A percentile compares a stretch with the other conserved stretches of the same genome.
Conservation (phyloP, 2,797 vertebrate genomes). For the Psittacula derbiana region DNA sequence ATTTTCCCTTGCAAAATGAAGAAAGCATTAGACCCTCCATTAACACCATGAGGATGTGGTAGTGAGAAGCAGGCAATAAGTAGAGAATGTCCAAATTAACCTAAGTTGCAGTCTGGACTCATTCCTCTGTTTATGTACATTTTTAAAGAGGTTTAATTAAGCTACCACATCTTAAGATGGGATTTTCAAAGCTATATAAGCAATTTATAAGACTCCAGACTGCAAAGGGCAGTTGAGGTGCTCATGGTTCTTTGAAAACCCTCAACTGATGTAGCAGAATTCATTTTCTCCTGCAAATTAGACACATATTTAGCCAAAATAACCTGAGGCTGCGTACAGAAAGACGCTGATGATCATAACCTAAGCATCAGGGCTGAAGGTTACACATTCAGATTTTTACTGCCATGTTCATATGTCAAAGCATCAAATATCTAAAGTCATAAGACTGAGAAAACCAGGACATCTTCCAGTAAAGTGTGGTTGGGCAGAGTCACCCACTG, state of each 20-base stretch:
- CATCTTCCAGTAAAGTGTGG: not conserved
- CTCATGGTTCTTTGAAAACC: not conserved
- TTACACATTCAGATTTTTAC: not conserved
- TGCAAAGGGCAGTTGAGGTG: not conserved
- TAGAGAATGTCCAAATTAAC: not conserved
- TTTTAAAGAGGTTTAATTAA: conserved; percentile 1
- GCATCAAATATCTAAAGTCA: not conserved
- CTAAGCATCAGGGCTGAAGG: not conserved
- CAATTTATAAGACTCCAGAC: not conserved
- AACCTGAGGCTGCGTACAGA: not conserved
- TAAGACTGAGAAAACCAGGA: not conserved
- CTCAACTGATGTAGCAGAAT: not conserved
- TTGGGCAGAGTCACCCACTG: not conserved
- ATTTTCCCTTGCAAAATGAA: not conserved
- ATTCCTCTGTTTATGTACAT: not conserved
- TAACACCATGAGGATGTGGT: not conserved
- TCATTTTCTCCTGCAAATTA: not conserved
- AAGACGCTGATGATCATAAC: not conserved
- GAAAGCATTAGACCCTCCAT: not conserved
- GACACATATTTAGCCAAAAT: not conserved
- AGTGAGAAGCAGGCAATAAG: not conserved
- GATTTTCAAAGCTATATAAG: not conserved
- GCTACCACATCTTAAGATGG: not conserved
- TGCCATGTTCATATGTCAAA: not conserved
- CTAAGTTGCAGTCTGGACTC: not conserved